A percentile compares a stretch with the other conserved stretches of the same genome.
phyloP scores from a whole-genome alignment of 2,113 vertebrate genomes.

The Rhipidura dahli region DNA sequence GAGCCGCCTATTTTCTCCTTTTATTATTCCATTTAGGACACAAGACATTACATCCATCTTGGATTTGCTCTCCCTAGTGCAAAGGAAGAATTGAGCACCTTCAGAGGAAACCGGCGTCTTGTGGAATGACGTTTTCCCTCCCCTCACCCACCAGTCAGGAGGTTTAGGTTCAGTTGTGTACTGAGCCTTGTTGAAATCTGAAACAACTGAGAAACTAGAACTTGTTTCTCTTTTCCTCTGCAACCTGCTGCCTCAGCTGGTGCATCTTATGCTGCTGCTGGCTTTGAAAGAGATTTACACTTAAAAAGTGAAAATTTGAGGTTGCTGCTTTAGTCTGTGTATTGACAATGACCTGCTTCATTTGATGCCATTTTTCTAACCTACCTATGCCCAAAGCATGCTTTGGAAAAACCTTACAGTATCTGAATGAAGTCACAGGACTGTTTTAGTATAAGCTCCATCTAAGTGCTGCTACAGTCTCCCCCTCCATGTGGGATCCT shows the following conservation, averaged over 20 bases:
- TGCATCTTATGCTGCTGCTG: not conserved
- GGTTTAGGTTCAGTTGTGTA: not conserved
- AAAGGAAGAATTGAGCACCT: not conserved
- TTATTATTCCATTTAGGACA: not conserved
- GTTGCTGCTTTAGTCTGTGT: fast-evolving
- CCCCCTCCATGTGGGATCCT: not conserved
- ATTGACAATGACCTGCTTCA: not conserved
- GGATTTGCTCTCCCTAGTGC: not conserved
- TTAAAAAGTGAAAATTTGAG: not conserved
- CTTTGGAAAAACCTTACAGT: not conserved
- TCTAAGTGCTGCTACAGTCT: not conserved
- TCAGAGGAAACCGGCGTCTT: fast-evolving
- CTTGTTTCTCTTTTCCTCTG: not conserved
- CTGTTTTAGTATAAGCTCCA: not conserved
- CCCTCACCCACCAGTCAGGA: not conserved
- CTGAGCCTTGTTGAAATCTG: not conserved
- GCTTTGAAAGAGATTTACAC: not conserved
- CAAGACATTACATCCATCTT: not conserved
- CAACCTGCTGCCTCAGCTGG: not conserved
- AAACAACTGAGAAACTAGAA: not conserved
- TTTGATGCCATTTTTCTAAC: not conserved
- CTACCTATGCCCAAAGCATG: not conserved
- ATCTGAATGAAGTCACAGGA: not conserved
- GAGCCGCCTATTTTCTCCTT: not conserved
- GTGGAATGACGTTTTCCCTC: not conserved